Conservation (phyloP, 1,140 invertebrate genomes). For the Dreissena rostriformis region DNA sequence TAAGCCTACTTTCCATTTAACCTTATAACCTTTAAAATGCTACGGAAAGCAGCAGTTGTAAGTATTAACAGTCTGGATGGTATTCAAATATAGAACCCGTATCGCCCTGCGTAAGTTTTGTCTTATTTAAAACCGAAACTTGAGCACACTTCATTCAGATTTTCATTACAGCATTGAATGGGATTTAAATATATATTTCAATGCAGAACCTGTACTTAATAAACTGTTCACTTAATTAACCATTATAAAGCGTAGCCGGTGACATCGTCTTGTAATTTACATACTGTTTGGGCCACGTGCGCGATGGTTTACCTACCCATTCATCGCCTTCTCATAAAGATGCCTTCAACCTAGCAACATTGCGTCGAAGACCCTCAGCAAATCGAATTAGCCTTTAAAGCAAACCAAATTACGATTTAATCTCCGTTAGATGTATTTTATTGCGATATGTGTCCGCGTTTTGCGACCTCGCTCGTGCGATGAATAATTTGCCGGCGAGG, state of each 20-base stretch:
- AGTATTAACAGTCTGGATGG: too few relatives aligned
- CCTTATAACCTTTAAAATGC: too few relatives aligned
- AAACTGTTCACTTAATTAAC: slow-evolving; percentile 33
- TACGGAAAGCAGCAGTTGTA: too few relatives aligned
- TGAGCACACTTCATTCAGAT: too few relatives aligned
- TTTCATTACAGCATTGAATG: background rate
- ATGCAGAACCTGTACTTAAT: slow-evolving; percentile 20
- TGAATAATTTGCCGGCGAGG: slow-evolving; percentile 19
- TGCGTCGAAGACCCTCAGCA: slow-evolving; percentile 4
- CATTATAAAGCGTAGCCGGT: slow-evolving; percentile 26
- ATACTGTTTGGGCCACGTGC: slow-evolving; percentile 51
- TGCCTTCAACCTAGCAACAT: slow-evolving; percentile 25
- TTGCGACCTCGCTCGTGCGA: slow-evolving; percentile 24
- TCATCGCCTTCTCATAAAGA: slow-evolving; percentile 20
- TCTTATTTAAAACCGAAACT: too few relatives aligned
- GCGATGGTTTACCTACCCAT: slow-evolving; percentile 18
- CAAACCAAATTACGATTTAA: slow-evolving; percentile 25
- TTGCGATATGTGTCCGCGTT: slow-evolving; percentile 5
- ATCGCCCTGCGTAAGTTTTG: too few relatives aligned
- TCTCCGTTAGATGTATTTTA: slow-evolving; percentile 20
- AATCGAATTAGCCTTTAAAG: slow-evolving; percentile 26
- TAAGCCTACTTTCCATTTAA: too few relatives aligned
- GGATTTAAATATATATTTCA: slow-evolving; percentile 5
- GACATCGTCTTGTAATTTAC: slow-evolving; percentile 14
- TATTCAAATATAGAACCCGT: too few relatives aligned